Evolutionary conservation across 1,140 invertebrate species (phyloP), one percentile per base, ranked within the genome.

Genomic region (Nephila pilipes): DNA sequence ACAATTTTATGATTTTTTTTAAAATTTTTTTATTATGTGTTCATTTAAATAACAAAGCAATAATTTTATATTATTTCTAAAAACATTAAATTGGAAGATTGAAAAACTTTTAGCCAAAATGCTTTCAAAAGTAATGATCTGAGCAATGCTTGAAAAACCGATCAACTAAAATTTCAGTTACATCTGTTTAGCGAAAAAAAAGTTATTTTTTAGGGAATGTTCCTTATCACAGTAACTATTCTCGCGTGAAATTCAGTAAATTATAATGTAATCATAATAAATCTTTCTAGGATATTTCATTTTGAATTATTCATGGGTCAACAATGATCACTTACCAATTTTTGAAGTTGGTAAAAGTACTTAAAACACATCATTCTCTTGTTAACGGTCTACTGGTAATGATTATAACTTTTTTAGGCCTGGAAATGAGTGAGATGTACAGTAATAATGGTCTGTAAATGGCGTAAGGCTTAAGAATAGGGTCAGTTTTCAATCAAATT

Each of bases 321-420:
- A 75, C 69, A 75, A 75, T 75, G 69, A 75, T 36, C 32, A 75
- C 29, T 75, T 32, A 4, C 29, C 18, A 75, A 75, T 75, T 75
- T 65, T 75, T 75, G 69, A 32, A 75, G 36, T 75, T 36, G 69
- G 29, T 75, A 75, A 75, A 75, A 75, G 69, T 75, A 32, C 69
- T 75, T 75, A 75, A 25, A 60, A 36, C 29, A 18, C 18, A 75
- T 75, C 25, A n/a, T 29, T 75, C 69, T 16, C 69, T 75, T 32
- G 69, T 75, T 75, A 75, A 75, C 69, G 69, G 69, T 75, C 69
- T 75, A 75, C 25, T 75, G 69, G 36, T 75, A 32, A 75, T 75
- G 69, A 75, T 75, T 75, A 75, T 36, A 29, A 32, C 69, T 75
- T 75, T 75, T 75, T 75, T 75, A 75, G 25, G 16, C 29, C 4